Percentiles rank a stretch among this genome's conserved stretches.
These are phyloP conservation scores for Sciurus carolinensis DNA, from an alignment of 2,797 vertebrate genomes.

Conservation along the genomic window DNA sequence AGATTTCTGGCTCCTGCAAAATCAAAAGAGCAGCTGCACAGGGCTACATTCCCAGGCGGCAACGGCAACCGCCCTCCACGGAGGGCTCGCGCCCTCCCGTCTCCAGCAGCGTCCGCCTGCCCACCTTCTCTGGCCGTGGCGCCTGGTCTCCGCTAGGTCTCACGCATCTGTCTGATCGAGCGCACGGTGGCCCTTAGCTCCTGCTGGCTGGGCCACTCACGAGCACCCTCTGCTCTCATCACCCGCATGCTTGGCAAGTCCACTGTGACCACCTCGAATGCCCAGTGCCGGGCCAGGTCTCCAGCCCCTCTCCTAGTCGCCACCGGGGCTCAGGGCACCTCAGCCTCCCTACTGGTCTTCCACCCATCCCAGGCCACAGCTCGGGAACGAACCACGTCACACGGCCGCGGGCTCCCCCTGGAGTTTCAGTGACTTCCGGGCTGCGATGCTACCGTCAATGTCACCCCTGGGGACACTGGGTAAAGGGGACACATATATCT, in stretches of 20 bases:
- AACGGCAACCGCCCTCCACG: background rate
- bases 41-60: background rate
- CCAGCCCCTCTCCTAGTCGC: background rate
- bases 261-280: background rate
- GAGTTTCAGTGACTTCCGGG: background rate
- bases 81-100: background rate
- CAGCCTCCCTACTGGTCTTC: background rate
- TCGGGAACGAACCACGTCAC: background rate
- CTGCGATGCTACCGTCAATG: background rate
- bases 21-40: background rate
- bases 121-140: no score
- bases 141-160: background rate
- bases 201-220: background rate
- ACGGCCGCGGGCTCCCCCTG: background rate
- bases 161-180: background rate
- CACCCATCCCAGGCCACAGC: background rate
- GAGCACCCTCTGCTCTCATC: background rate
- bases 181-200: background rate
- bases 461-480: background rate
- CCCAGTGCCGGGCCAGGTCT: background rate
- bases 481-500: background rate
- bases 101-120: background rate
- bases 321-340: background rate
- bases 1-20: slow-evolving; percentile 5
- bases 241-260: background rate